Conservation (phyloP, 2,888 invertebrate species). For the Homarus gammarus region DNA sequence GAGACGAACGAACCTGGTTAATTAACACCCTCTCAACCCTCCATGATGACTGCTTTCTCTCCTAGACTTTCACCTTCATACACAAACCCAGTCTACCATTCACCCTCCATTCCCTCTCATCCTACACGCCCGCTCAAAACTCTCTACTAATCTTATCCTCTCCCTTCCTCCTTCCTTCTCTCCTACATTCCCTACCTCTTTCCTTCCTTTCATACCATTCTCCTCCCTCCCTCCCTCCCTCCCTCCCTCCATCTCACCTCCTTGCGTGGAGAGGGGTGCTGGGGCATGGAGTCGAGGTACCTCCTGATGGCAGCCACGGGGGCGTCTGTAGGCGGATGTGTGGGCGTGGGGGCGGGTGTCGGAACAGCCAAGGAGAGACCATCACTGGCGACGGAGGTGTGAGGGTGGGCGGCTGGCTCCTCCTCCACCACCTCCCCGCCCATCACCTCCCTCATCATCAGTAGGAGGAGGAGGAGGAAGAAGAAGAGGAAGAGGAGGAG, state of each 20-base stretch:
- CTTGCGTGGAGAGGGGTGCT: slow-evolving; percentile 56
- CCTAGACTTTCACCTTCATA: too few species aligned
- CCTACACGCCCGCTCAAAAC: neutral
- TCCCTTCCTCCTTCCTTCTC: neutral
- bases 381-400: neutral
- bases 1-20: too few species aligned
- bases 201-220: too few species aligned
- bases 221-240: too few species aligned
- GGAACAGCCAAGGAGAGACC: slow-evolving; percentile 48
- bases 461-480: too few species aligned
- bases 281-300: slow-evolving; percentile 61
- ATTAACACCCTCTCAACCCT: too few species aligned
- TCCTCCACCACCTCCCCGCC: neutral
- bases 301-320: slow-evolving; percentile 65
- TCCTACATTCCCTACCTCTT: neutral
- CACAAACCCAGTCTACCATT: neutral
- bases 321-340: slow-evolving; percentile 36
- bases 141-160: too few species aligned
- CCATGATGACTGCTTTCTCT: too few species aligned
- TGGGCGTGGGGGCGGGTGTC: slow-evolving; percentile 11
- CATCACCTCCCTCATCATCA: neutral
- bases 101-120: too few species aligned
- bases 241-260: too few species aligned
- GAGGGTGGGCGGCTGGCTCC: neutral
- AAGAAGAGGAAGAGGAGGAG: neutral